Base-by-base conservation (phyloP, 2,888 invertebrate species). In the Mythimna ferrago region DNA sequence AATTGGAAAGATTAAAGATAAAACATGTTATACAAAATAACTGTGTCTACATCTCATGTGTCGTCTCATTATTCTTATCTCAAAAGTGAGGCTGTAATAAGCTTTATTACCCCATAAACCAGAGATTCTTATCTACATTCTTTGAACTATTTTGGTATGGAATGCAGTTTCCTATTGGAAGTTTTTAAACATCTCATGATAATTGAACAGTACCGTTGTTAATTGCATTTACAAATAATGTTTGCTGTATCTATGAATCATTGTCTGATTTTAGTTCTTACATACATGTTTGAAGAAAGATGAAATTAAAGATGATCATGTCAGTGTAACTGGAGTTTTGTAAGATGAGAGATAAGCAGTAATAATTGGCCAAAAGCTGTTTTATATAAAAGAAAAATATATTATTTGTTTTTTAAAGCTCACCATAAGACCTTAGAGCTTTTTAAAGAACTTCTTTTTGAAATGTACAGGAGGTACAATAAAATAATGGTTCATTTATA, bases 131-230 rank as follows among this genome's bases (percentile, higher is more conserved):
- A 19, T 11, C 7, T 11, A 44, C 38, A 14, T n/a, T 14, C 38
- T 48, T 9, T 35, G 11, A 63, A 9, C 2, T 44, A 51, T 60
- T 51, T 58, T 21, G 21, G n/a, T 32, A 66, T 0, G 0, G 54
- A 69, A 68, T 71, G 64, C 60, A 71, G 64, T 26, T 44, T 10
- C 63, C 62, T 57, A 80, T 57, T 66, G 35, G 66, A 80, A 72
- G 62, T 66, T 66, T 71, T 71, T 80, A 63, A 26, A 48, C 56
- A 56, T 21, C 7, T 16, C 0, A 9, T 71, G 73, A 32, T 73
- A 77, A 81, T 77, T 64, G 26, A 53, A 73, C 35, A n/a, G 2
- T 65, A 63, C 44, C n/a, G 64, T 38, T 69, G 73, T 35, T 71
- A 69, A 77, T 67, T 71, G 56, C 0, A 0, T 69, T 54, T 64